A percentile compares a stretch with the other conserved stretches of the same genome.
Evolutionary conservation across 2,113 vertebrate genomes (phyloP).

Genomic region (Prietella phreatophila): DNA sequence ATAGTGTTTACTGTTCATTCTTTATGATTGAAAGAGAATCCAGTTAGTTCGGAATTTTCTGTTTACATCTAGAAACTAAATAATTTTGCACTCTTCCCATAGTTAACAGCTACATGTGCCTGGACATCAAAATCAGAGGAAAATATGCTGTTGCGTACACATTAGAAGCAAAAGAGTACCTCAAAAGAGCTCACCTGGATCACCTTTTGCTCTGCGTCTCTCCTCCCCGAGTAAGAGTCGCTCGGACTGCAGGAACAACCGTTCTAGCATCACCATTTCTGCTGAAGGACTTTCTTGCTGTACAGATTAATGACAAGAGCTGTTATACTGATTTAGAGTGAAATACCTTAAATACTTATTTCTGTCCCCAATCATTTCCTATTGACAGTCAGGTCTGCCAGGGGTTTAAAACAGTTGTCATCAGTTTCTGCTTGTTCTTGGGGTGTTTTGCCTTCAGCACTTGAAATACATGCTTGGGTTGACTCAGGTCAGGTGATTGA

Average conservation of each 20-base stretch:
- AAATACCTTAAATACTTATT: not conserved
- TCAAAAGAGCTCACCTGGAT: constrained; percentile 68
- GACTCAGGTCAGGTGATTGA: not conserved
- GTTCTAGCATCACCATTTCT: constrained; percentile 82
- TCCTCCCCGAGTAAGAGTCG: constrained; percentile 71
- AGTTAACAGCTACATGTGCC: not conserved
- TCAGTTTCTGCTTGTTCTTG: not conserved
- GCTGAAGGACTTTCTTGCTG: constrained; percentile 79
- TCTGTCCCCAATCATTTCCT: not conserved
- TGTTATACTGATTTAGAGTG: not conserved
- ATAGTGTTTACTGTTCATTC: not conserved
- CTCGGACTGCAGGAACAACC: constrained; percentile 80
- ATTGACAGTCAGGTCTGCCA: not conserved
- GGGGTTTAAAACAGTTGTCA: not conserved
- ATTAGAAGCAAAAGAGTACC: not conserved
- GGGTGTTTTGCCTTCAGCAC: not conserved
- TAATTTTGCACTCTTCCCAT: not conserved
- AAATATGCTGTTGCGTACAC: not conserved
- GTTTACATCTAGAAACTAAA: not conserved
- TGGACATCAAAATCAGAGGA: not conserved
- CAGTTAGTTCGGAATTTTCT: not conserved
- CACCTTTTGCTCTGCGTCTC: constrained; percentile 67
- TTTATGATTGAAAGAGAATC: not conserved
- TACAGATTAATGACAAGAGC: constrained; percentile 23
- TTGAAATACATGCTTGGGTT: not conserved